Evolutionary conservation across 2,797 vertebrate genomes (phyloP), one percentile per base, ranked within the genome.

Genomic region (Gymnopithys bicolor): DNA sequence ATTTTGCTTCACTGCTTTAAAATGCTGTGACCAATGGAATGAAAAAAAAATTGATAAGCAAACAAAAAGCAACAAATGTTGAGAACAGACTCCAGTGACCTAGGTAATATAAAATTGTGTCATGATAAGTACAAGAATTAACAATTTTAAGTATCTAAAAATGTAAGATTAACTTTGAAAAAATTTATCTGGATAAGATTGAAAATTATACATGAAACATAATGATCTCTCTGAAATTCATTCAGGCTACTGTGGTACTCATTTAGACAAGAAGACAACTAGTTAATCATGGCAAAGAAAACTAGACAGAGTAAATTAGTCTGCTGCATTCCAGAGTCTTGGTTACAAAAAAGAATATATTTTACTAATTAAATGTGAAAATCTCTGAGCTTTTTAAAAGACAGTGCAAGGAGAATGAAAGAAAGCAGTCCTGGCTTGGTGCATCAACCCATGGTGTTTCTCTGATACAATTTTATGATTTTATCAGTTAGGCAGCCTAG

Each of bases 201-300:
- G 87, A 97, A 83, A 74, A 69, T 97, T 94, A 93, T 93, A 73
- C 90, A 70, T 92, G 86, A 90, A 97, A 93, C 58, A 73, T 96
- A 97, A 97, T 96, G 93, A 97, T 84, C 94, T 87, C 63, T 69
- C 91, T 96, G 96, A 97, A 97, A 96, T 97, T 74, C 87, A 93
- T 95, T 92, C 91, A 94, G 90, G 53, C 82, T 97, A 28, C 74
- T 80, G 84, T 67, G 55, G 64, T 91, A 85, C 73, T 95, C 84
- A 76, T 90, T 97, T 96, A 97, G 93, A 92, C 83, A 92, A 94
- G 89, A 91, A 89, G 96, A 94, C 56, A 88, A 95, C 96, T 96
- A 97, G 97, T 97, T 97, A 97, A 97, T 97, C 93, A 96, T 33
- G 19, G 83, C 87, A 55, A 68, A 94, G 77, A 94, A 97, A 97